Base-by-base conservation (phyloP, 2,888 invertebrate genomes). In the Polydrusus cervinus region DNA sequence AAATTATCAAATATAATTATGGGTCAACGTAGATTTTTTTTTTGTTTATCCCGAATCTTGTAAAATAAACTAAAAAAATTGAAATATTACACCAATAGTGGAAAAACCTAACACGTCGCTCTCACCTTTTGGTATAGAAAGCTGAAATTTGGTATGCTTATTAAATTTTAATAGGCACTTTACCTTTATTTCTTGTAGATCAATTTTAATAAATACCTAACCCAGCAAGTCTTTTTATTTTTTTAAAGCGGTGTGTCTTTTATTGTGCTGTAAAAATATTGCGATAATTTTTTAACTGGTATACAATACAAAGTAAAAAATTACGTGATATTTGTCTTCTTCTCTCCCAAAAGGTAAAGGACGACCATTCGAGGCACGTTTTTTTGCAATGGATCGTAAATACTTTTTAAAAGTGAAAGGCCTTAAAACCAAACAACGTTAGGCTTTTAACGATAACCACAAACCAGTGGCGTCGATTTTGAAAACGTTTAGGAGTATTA, bases 351-450 rank as follows among this genome's bases (percentile, higher is more conserved):
- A 60, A 60, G 34, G 16, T 38, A 53, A 34, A n/a, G 9, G n/a
- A 8, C 1, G 30, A 13, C 34, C 8, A 34, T 57, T 57, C 38
- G 3, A 16, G 57, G 38, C 57, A 60, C 57, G 57, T 60, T 60
- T 60, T 40, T 60, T 16, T 8, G 11, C 30, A 38, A 60, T 38
- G 38, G 57, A 5, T 11, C 14, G 14, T 60, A 60, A 60, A 60
- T 14, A 18, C 0, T 38, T 10, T 7, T 60, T 16, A 60, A 60
- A 60, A 60, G 16, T 34, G 57, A 38, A 60, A 57, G 55, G 18
- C 30, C 57, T 38, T 60, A 38, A 60, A 60, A 38, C 16, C 38
- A 16, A 60, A 18, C 38, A 38, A 1, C 10, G 14, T 11, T 38
- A 9, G 3, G 57, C 38, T 18, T 60, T 40, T 38, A 38, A 25